Conservation (phyloP, 2,797 vertebrate genomes). For the Peromyscus melanophrys region DNA sequence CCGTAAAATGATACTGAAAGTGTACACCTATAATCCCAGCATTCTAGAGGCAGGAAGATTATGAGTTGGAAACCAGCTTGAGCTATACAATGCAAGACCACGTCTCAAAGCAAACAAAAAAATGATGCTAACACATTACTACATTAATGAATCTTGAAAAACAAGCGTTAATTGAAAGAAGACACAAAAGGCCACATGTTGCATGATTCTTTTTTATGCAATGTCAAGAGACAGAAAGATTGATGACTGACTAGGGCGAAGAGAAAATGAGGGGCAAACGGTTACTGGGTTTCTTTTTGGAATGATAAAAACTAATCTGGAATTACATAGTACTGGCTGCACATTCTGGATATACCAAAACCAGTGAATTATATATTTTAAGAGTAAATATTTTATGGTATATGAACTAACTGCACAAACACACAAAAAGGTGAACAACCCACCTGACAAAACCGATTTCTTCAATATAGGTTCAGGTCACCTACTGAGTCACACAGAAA, state of each 20-base stretch:
- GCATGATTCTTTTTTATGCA: background rate
- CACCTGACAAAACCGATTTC: background rate
- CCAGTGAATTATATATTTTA: background rate
- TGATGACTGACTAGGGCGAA: background rate
- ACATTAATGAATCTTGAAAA: background rate
- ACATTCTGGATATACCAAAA: background rate
- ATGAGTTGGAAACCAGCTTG: background rate
- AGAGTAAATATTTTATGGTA: background rate
- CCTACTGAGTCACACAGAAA: background rate
- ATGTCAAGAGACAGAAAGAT: background rate
- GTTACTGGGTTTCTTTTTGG: background rate
- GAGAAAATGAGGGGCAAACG: background rate
- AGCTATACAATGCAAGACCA: background rate
- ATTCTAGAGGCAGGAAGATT: background rate
- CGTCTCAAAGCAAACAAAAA: background rate
- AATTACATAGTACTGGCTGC: background rate
- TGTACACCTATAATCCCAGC: background rate
- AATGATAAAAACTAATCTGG: background rate
- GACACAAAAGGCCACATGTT: constrained; percentile 10
- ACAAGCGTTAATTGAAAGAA: constrained; percentile 1
- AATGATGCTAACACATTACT: background rate
- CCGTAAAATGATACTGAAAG: background rate
- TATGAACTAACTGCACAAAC: background rate
- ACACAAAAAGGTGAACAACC: background rate
- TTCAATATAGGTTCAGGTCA: background rate